Base-by-base conservation (phyloP, 2,888 invertebrate genomes). In the Campoplex capitator region DNA sequence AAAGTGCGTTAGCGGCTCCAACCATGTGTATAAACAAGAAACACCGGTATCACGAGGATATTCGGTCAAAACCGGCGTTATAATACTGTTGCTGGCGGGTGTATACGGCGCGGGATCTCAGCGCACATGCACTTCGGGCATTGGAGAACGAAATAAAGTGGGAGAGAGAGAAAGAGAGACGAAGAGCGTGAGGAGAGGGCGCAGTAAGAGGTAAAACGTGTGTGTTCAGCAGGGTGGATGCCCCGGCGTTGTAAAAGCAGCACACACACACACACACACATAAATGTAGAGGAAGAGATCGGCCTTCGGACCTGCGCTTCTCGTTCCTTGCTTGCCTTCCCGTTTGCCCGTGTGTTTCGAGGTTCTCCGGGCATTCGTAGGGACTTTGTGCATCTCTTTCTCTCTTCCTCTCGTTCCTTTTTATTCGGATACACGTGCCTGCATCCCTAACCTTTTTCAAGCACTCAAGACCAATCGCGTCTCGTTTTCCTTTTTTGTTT, bases 241-340 rank as follows among this genome's bases (percentile, higher is more conserved):
- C 83, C 86, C 86, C 79, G 83, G 45, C 62, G 62, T 38, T 48
- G 68, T 70, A 62, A 35, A 62, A 62, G 45, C 28, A n/a, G 42
- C 38, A 38, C 6, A 38, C 38, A 38, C 38, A 38, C 38, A 38
- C 38, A 76, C 76, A 77, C 78, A 83, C 56, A 82, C 62, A 65
- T 7, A 42, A 9, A 77, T 16, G 16, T 3, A 45, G 42, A 28
- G 70, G 48, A 67, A 83, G 86, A 76, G 86, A 76, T 81, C 86
- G 86, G 86, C 86, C 86, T 86, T 86, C 86, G 84, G 86, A 84
- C 93, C 91, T 93, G 93, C 94, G 92, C 91, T 93, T 91, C 92
- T 89, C 92, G 81, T 74, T 93, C 58, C 78, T 79, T 45, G 75
- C 62, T 13, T 58, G 78, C 85, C 51, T 84, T 75, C 73, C 83